Evolutionary conservation across 53 echinoderm and acorn worm species (phyloP), one percentile per base, ranked within the genome.

Genomic region (Actinopyga echinites): DNA sequence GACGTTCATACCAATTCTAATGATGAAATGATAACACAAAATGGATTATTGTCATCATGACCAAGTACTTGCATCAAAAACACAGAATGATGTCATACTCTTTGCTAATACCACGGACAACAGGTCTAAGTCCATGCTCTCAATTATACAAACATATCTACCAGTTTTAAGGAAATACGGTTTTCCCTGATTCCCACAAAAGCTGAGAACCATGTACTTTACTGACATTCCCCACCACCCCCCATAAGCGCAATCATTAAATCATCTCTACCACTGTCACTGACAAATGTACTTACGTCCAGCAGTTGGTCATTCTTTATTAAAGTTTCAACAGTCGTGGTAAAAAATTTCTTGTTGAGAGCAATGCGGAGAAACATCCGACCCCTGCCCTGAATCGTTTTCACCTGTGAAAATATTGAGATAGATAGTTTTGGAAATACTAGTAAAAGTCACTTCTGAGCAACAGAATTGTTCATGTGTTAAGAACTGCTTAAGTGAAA

Each of bases 1-100:
- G 31, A 35, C 90, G 89, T 57, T 99, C 92, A 82, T 99, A 99
- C 91, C 94, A 97, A 6, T 57, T 84, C 94, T 95, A 78, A 1
- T 66, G 49, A 77, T 68, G 63, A 49, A 66, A 15, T n/a, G 85
- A 65, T 57, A 23, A 62, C 23, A 42, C 74, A 23, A 20, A 43
- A 8, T 40, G 15, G 21, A 21, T 62, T 62, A 24, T 11, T 0
- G n/a, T 24, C 21, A 62, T 28, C 62, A 61, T n/a, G n/a, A n/a
- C n/a, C n/a, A 15, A 58, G 25, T 11, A 62, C 24, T 49, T 49
- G 2, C 24, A 62, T 31, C 31, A 62, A 62, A 62, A 0, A 62
- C 31, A 26, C 8, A 62, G 9, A 4, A 29, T 22, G 26, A 62
- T 4, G 8, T 6, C 23, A 29, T 21, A 29, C 5, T 62, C 2